A percentile compares a stretch with the other conserved stretches of the same genome.
Evolutionary conservation across 2,888 invertebrate genomes (phyloP).

Genomic region (Hemistola chrysoprasaria): DNA sequence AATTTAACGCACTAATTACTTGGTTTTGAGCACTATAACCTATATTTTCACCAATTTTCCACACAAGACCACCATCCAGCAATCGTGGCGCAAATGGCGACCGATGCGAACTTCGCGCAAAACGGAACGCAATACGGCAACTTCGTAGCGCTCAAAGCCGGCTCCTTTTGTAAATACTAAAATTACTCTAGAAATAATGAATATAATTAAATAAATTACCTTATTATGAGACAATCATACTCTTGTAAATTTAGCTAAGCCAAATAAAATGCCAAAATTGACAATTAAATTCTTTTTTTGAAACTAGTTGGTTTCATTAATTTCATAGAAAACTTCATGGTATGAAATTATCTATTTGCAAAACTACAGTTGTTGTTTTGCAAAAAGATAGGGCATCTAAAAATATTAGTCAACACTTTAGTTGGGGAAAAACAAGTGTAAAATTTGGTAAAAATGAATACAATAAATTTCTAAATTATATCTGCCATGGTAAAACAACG

Average conservation of each 20-base stretch:
- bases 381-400: no score
- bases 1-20: conserved; percentile 55
- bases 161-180: conserved; percentile 30
- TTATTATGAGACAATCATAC: conserved; percentile 70
- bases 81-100: conserved; percentile 82
- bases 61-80: conserved; percentile 61
- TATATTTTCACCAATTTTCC: conserved; percentile 60
- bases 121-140: conserved; percentile 47
- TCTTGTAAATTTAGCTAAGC: conserved; percentile 78
- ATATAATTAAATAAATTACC: conserved; percentile 51
- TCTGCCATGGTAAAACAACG: no score
- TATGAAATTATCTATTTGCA: no score
- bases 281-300: conserved; percentile 28
- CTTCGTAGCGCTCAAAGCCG: conserved; percentile 57
- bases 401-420: no score
- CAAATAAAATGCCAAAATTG: conserved; percentile 68
- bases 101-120: conserved; percentile 61
- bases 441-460: no score
- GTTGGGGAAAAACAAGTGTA: no score
- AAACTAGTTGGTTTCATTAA: conserved; percentile 4
- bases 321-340: conserved; percentile 13
- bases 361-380: no score
- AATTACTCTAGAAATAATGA: conserved; percentile 33
- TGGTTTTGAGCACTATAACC: conserved; percentile 70
- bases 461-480: no score